phyloP scores from a whole-genome alignment of 2,113 vertebrate genomes.

The Mormyrus lacerda region DNA sequence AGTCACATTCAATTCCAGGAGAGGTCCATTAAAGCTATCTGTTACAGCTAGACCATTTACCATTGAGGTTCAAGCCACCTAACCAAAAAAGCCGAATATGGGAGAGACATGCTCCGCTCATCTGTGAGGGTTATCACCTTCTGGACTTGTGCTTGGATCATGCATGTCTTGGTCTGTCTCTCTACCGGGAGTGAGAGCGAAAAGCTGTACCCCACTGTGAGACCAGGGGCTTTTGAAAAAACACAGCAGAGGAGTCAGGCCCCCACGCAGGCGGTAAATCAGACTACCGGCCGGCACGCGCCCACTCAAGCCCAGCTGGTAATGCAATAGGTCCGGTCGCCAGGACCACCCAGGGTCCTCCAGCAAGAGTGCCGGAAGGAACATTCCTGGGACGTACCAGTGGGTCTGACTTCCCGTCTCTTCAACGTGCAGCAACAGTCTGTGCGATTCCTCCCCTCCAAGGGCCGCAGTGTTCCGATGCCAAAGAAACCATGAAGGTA shows the following conservation, averaged over 20 bases:
- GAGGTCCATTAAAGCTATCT: background rate
- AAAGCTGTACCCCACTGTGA: background rate
- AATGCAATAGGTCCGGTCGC: constrained; percentile 46
- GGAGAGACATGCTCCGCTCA: background rate
- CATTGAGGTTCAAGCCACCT: background rate
- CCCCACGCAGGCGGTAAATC: constrained; percentile 48
- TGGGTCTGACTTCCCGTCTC: background rate
- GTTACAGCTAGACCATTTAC: background rate
- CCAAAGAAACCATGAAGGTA: background rate
- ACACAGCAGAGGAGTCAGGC: constrained; percentile 41
- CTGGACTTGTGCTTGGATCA: background rate
- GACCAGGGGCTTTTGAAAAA: constrained; percentile 38
- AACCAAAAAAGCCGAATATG: background rate
- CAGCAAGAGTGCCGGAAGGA: background rate
- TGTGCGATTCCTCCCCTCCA: background rate
- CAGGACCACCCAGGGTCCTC: constrained; percentile 51
- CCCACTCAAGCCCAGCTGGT: constrained; percentile 43
- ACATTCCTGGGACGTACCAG: background rate
- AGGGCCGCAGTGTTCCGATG: background rate
- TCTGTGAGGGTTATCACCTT: background rate
- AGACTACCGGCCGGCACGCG: constrained; percentile 33
- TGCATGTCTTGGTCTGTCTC: background rate
- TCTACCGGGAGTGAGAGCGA: background rate
- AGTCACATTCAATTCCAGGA: background rate
- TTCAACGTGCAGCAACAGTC: background rate